Evolutionary conservation across 2,113 vertebrate species (phyloP), one percentile per base, ranked within the genome.

Genomic region (Dasyprocta punctata): DNA sequence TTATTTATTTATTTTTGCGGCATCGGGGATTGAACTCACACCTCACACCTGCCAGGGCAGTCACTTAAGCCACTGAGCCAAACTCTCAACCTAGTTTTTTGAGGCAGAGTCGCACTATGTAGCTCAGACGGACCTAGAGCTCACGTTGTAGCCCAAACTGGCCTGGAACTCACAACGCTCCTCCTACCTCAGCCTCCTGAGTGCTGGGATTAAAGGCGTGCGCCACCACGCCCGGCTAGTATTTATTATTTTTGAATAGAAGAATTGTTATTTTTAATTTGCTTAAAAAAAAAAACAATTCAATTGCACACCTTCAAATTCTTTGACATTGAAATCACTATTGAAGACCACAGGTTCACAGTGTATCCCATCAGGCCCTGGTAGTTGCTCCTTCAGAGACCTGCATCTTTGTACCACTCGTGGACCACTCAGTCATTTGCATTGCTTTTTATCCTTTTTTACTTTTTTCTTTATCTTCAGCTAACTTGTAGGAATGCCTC

Each of bases 261-360:
- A 73, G 19, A 26, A 38, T 81, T 75, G 3, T 33, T 71, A 12
- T 93, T 86, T 71, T 90, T 38, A 67, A 65, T 93, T 85, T 77
- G 47, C 71, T 52, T 17, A 24, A 36, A 69, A 49, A 82, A 82
- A 85, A 3, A 17, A 58, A 36, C 60, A 83, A 38, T 7, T 81
- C n/a, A 22, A 4, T 80, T 19, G 5, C 47, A 73, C 36, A 20
- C 63, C 28, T 80, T 63, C 33, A 22, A n/a, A 52, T 63, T 7
- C 49, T 83, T 86, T 93, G 22, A 83, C 84, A 77, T 12, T 54
- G 36, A 38, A 96, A 77, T 69, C 26, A 44, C 38, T 0, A 36
- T 69, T 47, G n/a, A 24, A 78, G 49, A 41, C 67, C 56, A 19
- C 47, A 69, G 36, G 22, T 10, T 75, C 65, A n/a, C 10, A 38